Percentiles rank a stretch among this genome's conserved stretches.
Conservation (phyloP, 2,888 invertebrate species). For the Gisinianus flammeolus region DNA sequence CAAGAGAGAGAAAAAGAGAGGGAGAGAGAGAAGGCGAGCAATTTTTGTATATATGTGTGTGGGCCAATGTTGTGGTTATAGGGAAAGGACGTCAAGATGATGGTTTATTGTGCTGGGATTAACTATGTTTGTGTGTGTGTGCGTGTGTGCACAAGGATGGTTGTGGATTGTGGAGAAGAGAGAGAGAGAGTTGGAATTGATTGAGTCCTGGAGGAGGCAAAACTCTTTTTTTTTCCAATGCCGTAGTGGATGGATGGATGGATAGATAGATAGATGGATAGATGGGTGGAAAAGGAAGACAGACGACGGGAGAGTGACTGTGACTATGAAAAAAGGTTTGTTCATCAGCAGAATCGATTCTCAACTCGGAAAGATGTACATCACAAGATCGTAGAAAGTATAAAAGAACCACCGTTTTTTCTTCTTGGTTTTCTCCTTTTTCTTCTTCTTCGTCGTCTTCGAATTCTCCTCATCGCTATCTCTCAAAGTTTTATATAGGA, state of each 20-base stretch:
- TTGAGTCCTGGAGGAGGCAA: constrained; percentile 32
- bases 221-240: constrained; percentile 11
- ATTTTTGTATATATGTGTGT: not conserved
- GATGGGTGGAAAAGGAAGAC: constrained; percentile 23
- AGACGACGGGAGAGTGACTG: constrained; percentile 27
- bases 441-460: constrained; percentile 3
- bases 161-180: constrained; percentile 10
- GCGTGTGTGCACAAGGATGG: not conserved
- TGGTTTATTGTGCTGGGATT: constrained; percentile 28
- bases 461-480: too few species aligned
- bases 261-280: constrained; percentile 16
- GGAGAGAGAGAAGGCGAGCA: not conserved
- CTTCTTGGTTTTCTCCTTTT: constrained; percentile 6
- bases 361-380: not conserved
- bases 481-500: not conserved
- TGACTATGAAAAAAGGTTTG: constrained; percentile 19
- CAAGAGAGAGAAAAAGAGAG: too few species aligned
- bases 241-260: constrained; percentile 15
- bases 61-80: not conserved
- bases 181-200: constrained; percentile 29
- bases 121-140: constrained; percentile 21
- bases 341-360: constrained; percentile 40
- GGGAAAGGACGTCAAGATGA: constrained; percentile 19
- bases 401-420: constrained; percentile 17
- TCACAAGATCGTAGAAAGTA: constrained; percentile 17